Base-by-base conservation (phyloP, 1,140 invertebrate genomes). In the Liolophura sinensis region DNA sequence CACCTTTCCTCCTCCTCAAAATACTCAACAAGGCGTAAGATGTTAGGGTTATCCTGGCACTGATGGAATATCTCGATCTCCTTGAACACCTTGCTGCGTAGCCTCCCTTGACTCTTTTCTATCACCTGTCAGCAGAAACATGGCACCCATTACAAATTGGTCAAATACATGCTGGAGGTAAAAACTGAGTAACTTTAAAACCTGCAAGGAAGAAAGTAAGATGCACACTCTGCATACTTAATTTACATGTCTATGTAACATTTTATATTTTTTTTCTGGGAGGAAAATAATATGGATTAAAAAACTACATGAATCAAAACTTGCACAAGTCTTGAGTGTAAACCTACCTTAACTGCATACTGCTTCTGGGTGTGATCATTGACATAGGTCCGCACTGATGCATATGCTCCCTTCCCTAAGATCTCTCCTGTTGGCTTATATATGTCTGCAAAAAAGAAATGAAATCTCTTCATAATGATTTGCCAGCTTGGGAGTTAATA, bases 11-110 rank as follows among this genome's bases (percentile, higher is more conserved):
- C 92, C 87, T 97, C 96, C 85, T 98, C 95, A 86, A 97, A 97
- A 87, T 96, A 97, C 84, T 98, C 95, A 75, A 95, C 91, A 79
- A 99, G 89, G 85, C 98, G 95, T 80, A 99, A 93, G 84, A 99
- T 98, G 84, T 98, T 96, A 25, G 93, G 91, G 87, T 98, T 95
- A 69, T 93, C 94, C 83, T 95, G 92, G 85, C 96, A 99, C 85
- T 98, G 92, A 86, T 97, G 93, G 88, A 98, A 98, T 71, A 95
- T 98, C 86, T 99, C 96, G 73, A 99, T 95, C 86, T 99, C 97
- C 68, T 95, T 93, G 88, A 98, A 96, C 52, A 98, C 96, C 75
- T 96, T 89, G 74, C 91, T 91, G 70, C 96, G 89, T 72, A 93
- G 93, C 86, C 97, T 93, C 60, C 93, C 93, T 58, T 93, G 93